Base-by-base conservation (phyloP, 2,888 invertebrate species). In the Metalampra italica region DNA sequence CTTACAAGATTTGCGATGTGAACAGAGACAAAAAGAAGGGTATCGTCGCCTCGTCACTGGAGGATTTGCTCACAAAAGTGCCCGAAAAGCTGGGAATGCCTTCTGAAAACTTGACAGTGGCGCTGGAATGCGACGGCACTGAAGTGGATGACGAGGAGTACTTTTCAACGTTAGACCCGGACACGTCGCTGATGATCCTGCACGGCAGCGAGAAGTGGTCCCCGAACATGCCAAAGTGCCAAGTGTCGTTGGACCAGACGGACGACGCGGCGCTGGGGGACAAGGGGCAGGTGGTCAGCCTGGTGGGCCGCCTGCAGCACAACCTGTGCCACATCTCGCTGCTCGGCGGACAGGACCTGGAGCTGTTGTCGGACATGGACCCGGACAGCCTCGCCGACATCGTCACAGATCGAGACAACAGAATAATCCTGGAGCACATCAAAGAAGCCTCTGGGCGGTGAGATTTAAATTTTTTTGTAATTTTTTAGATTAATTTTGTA, bases 81-180 rank as follows among this genome's bases (percentile, higher is more conserved):
- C 91, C 94, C 45, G 94, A 93, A 68, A 95, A 95, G 78, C 90
- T 96, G 58, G 90, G 91, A 22, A 75, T 93, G 54, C 92, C 93
- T 22, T 81, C 91, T 48, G 90, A 90, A 56, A 92, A 92, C 58
- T 88, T 96, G 51, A 95, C 94, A 47, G 94, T 97, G 51, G 97
- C 97, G 37, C 87, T 98, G 60, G 98, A 98, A 77, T 94, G 93
- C 44, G 98, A 98, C 86, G 98, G 98, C 32, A 98, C 98, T 0
- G 97, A 98, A 90, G 95, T 98, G 45, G 97, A 98, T 66, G 97
- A 98, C 71, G 97, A 98, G 77, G 97, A 97, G 75, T 98, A 97
- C 82, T 98, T 98, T 79, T 94, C 94, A 43, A 97, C 97, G 2
- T 88, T 98, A 56, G 97, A 97, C 65, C 94, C 94, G 57, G 96